Evolutionary conservation across 2,797 vertebrate genomes (phyloP).

Genomic region (Melanotaenia trifasciata): DNA sequence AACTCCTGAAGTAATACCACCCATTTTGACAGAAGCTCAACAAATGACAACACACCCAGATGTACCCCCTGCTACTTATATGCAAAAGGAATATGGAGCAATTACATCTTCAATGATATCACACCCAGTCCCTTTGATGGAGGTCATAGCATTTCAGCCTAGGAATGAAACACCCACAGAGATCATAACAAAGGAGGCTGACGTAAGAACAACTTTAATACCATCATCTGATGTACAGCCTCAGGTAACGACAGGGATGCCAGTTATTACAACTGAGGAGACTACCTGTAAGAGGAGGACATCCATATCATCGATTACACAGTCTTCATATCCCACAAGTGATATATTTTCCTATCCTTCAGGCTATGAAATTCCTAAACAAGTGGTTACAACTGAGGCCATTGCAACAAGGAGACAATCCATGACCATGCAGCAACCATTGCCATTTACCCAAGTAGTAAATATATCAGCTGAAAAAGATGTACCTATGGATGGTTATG

Average conservation of each 20-base stretch:
- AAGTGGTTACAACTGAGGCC: conserved; percentile 65
- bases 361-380: conserved; percentile 63
- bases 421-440: conserved; percentile 67
- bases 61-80: conserved; percentile 27
- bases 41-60: conserved; percentile 50
- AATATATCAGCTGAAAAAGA: conserved; percentile 73
- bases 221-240: conserved; percentile 50
- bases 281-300: conserved; percentile 62
- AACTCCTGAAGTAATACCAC: conserved; percentile 21
- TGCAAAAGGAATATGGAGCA: conserved; percentile 42
- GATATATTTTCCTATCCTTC: conserved; percentile 58
- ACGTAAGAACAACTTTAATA: conserved; percentile 43
- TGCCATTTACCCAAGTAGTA: conserved; percentile 49
- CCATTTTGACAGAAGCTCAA: conserved; percentile 42
- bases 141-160: conserved; percentile 56
- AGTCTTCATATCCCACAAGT: conserved; percentile 58
- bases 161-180: conserved; percentile 50
- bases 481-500: conserved; percentile 43
- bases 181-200: conserved; percentile 37
- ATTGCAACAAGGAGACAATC: conserved; percentile 69
- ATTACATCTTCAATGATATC: conserved; percentile 40
- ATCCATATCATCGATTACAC: conserved; percentile 66
- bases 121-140: conserved; percentile 50
- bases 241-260: conserved; percentile 43
- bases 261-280: conserved; percentile 66